Evolutionary conservation across 2,888 invertebrate genomes (phyloP), one percentile per base, ranked within the genome.

Genomic region (Carpatolechia fugitivella): DNA sequence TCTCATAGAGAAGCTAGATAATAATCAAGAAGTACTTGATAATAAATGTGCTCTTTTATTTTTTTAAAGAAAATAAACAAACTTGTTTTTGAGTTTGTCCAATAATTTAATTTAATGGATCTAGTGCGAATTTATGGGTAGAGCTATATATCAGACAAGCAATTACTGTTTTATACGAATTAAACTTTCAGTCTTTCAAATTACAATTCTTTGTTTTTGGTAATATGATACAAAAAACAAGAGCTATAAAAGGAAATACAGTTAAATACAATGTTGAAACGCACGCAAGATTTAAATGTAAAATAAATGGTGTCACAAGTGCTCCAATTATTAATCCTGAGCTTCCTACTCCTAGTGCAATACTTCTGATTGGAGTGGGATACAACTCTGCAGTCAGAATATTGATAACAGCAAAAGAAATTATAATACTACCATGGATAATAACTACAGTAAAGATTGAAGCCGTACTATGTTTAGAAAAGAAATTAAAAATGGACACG

Each of bases 161-260:
- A n/a, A n/a, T n/a, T n/a, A n/a, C n/a, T n/a, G n/a, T n/a, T n/a
- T n/a, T n/a, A n/a, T n/a, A n/a, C n/a, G n/a, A n/a, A n/a, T n/a
- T n/a, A n/a, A n/a, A n/a, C n/a, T n/a, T n/a, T n/a, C n/a, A n/a
- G 59, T 83, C 82, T 59, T 76, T 72, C 48, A 84, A 70, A 60
- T 72, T 70, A 35, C 62, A 62, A 0, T 78, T 78, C 60, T 81
- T 83, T 1, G 84, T 83, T 57, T 84, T 83, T 1, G 80, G 82
- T 29, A 84, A 62, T 11, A 72, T 56, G 13, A 77, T 56, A 60
- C 73, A 76, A 54, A 70, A 64, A n/a, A 63, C 49, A 10, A 69
- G 69, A 13, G 73, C 81, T 41, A 77, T 35, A n/a, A 82, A 66
- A 4, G 80, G 69, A 13, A 74, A 54, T 1, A 69, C 55, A 20